Evolutionary conservation across 1,140 invertebrate genomes (phyloP), one percentile per base, ranked within the genome.

Genomic region (Pogonus chalceus): DNA sequence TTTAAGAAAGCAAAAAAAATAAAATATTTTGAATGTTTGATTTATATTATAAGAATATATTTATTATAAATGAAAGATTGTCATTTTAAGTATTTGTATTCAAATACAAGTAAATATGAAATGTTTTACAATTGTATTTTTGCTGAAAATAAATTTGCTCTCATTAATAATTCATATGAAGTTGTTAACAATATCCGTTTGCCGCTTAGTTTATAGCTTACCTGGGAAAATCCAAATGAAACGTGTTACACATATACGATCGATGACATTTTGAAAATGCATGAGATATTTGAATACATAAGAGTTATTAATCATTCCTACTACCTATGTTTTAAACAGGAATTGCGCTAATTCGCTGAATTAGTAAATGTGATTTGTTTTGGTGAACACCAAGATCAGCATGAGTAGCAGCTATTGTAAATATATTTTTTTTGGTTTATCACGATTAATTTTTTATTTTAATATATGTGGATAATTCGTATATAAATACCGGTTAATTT

Each of bases 201-300:
- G 37, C 37, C 37, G 37, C 37, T 43, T 43, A 7, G 37, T 43
- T 43, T 4, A 43, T 43, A 43, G 7, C 3, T 10, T 43, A 7
- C 4, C 4, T 12, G 7, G 37, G 37, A 43, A 43, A 43, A 43
- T 10, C 37, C 37, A 18, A 12, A 31, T 9, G 18, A 4, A 18
- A 12, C 18, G 37, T 43, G 37, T 43, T 43, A 43, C 18, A 43
- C 37, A 43, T n/a, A n/a, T 43, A 12, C 9, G 18, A 43, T 43
- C 37, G 37, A 12, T 43, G 37, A 43, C 37, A 43, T 43, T 43
- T 43, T 16, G 37, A 43, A 43, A 43, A 43, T 43, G 9, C 37
- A 9, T 43, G 18, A 7, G 9, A n/a, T n/a, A n/a, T n/a, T n/a
- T n/a, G n/a, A n/a, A n/a, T n/a, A n/a, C n/a, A n/a, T n/a, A 16